A percentile compares a stretch with the other conserved stretches of the same genome.
phyloP scores from a whole-genome alignment of 2,797 vertebrate species.

The Sebastes flavidus region DNA sequence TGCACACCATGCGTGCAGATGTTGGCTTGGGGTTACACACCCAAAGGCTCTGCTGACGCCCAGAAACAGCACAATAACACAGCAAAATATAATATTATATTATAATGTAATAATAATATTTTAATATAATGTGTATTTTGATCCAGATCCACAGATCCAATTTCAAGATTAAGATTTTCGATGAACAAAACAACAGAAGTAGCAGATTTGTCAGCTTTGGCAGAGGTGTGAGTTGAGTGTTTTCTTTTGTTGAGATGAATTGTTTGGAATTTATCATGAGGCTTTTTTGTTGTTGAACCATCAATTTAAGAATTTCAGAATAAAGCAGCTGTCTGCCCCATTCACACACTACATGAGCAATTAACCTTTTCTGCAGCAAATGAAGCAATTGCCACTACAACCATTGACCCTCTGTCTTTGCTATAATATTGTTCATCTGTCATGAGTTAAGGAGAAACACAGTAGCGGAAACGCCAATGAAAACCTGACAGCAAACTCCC shows the following conservation, averaged over 20 bases:
- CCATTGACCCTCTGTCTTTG: slow-evolving; percentile 40
- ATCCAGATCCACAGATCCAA: neutral
- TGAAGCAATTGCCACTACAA: slow-evolving; percentile 7
- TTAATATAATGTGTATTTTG: neutral
- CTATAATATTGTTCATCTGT: slow-evolving; percentile 62
- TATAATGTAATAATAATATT: too few species aligned
- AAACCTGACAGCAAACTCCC: slow-evolving; percentile 59
- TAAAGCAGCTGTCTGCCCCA: neutral
- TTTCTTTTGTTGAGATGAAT: neutral
- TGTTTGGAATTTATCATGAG: neutral
- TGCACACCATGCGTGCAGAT: too few species aligned
- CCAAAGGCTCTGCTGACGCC: too few species aligned
- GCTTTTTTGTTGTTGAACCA: slow-evolving; percentile 6
- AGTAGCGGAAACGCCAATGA: slow-evolving; percentile 27
- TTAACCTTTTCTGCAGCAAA: slow-evolving; percentile 31
- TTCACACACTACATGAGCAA: slow-evolving; percentile 21
- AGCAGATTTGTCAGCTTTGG: neutral
- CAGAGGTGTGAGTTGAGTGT: neutral
- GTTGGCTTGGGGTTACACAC: too few species aligned
- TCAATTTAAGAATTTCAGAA: slow-evolving; percentile 6
- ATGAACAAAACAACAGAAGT: neutral
- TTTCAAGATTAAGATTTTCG: neutral
- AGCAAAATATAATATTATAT: too few species aligned
- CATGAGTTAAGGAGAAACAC: slow-evolving; percentile 53
- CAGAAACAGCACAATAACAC: too few species aligned